Conservation (phyloP, 2,888 invertebrate genomes). For the Myopa testacea region DNA sequence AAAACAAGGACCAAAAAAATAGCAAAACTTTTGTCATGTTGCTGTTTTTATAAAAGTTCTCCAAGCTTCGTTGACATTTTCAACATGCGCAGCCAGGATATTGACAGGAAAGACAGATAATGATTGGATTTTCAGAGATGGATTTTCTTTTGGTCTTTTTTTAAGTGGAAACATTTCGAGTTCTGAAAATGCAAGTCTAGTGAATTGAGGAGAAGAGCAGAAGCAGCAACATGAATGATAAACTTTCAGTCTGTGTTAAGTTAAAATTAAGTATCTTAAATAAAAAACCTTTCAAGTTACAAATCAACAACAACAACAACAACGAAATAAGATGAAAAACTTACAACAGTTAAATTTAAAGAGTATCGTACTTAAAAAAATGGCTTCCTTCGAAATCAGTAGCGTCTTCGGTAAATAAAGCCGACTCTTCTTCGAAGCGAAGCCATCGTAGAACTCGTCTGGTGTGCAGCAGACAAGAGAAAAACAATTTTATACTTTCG, state of each 20-base stretch:
- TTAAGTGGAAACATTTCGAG: no score
- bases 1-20: slow-evolving; percentile 38
- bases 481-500: slow-evolving; percentile 23
- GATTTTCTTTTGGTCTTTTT: no score
- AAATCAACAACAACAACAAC: neutral
- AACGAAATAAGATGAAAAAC: no score
- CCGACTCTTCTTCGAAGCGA: neutral
- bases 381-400: neutral
- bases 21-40: slow-evolving; percentile 20
- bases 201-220: no score
- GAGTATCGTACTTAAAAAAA: neutral
- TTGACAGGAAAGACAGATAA: slow-evolving; percentile 35
- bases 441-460: neutral
- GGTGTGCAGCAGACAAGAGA: neutral
- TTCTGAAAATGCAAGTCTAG: no score
- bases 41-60: slow-evolving; percentile 17
- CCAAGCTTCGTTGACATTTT: slow-evolving; percentile 36
- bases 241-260: no score
- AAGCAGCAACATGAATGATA: no score
- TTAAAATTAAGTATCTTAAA: no score
- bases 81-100: slow-evolving; percentile 34
- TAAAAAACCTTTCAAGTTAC: neutral
- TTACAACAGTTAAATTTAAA: no score
- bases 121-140: slow-evolving; percentile 35
- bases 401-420: slow-evolving; percentile 13